A percentile compares a stretch with the other conserved stretches of the same genome.
These are phyloP conservation scores for Rhabdomys pumilio DNA, from an alignment of 2,797 vertebrate species.

Conservation along the genomic window DNA sequence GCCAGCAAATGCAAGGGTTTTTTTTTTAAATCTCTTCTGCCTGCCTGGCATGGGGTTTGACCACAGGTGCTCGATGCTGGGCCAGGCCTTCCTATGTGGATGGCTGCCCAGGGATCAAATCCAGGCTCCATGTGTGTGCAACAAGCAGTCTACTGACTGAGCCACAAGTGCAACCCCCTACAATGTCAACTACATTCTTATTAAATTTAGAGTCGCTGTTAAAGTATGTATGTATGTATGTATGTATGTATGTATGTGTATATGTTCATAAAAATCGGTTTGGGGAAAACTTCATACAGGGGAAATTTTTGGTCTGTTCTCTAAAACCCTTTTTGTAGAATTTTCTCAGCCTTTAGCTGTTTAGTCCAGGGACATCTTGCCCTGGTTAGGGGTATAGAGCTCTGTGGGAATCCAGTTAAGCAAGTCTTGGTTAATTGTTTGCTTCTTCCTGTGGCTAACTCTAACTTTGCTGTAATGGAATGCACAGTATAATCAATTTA, in stretches of 20 bases:
- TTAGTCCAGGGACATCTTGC: background rate
- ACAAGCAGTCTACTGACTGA: background rate
- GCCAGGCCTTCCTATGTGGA: background rate
- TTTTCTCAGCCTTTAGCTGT: background rate
- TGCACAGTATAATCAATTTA: background rate
- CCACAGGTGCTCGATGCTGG: background rate
- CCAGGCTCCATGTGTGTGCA: background rate
- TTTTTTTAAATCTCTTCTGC: background rate
- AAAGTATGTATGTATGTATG: background rate
- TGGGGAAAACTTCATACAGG: background rate
- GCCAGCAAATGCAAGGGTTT: background rate
- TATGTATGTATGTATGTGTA: no score
- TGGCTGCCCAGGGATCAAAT: background rate
- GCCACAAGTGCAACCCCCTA: no score
- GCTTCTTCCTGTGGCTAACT: background rate
- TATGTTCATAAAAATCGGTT: background rate
- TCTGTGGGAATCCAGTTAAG: background rate
- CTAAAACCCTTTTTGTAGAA: background rate
- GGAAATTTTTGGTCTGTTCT: background rate
- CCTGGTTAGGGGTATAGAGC: background rate
- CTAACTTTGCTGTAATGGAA: background rate
- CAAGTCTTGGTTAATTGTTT: constrained; percentile 6
- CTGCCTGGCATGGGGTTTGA: background rate
- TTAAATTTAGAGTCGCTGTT: constrained; percentile 4
- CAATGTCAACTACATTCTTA: background rate